Percentiles rank a stretch among this genome's conserved stretches.
Conservation (phyloP, 2,113 vertebrate genomes). For the Cyprinus carpio region DNA sequence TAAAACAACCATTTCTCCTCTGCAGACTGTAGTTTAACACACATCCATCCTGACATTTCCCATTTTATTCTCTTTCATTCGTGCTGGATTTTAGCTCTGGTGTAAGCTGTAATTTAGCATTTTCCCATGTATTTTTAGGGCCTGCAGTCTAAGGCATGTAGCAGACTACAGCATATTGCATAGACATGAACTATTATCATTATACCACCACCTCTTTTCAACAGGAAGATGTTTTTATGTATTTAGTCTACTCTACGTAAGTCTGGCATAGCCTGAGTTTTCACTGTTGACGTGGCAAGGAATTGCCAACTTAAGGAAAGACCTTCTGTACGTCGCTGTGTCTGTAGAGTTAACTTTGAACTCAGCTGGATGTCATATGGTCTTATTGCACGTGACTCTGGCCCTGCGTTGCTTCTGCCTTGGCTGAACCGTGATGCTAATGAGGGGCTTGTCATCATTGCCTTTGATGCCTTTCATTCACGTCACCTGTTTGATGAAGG, state of each 20-base stretch:
- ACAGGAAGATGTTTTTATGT: constrained; percentile 10
- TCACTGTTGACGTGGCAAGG: not conserved
- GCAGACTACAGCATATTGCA: not conserved
- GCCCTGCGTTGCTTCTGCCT: not conserved
- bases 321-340: not conserved
- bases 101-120: constrained; percentile 12
- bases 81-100: not conserved
- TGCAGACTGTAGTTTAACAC: not conserved
- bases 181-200: constrained; percentile 1
- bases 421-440: not conserved
- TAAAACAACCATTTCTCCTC: not conserved
- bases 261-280: not conserved
- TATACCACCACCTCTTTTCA: not conserved
- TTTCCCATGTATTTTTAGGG: constrained; percentile 21
- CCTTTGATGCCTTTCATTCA: constrained; percentile 12
- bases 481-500: not conserved
- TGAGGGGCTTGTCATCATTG: not conserved
- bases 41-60: not conserved
- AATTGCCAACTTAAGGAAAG: not conserved
- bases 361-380: not conserved
- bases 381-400: not conserved
- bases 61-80: not conserved
- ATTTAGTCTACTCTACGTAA: not conserved
- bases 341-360: constrained; percentile 27
- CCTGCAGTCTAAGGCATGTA: not conserved